These are phyloP conservation scores for Sclerurus mexicanus DNA, from an alignment of 2,113 vertebrate genomes.

Conservation along the genomic window DNA sequence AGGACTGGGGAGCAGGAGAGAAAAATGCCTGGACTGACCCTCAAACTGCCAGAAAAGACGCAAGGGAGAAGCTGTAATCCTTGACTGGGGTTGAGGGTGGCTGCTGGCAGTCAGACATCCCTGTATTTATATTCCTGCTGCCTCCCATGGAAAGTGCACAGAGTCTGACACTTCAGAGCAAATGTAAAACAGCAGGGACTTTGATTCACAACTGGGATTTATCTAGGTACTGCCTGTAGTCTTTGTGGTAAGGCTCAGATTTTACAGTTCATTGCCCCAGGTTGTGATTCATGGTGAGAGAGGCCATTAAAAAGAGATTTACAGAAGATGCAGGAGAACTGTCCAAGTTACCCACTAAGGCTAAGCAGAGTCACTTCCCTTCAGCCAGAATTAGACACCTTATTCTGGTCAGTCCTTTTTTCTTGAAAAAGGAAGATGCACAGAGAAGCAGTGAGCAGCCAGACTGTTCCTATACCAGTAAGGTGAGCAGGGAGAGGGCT, in stretches of 20 bases:
- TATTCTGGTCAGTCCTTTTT: neutral
- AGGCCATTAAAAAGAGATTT: conserved; percentile 33
- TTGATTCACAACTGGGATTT: conserved; percentile 19
- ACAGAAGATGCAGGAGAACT: neutral
- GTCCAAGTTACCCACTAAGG: neutral
- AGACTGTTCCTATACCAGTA: neutral
- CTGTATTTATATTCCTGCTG: neutral
- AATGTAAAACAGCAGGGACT: neutral
- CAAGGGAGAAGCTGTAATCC: neutral
- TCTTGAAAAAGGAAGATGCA: neutral
- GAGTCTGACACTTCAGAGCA: neutral
- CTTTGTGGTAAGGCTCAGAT: neutral
- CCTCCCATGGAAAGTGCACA: neutral
- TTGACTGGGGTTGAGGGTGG: neutral
- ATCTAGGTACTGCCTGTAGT: neutral
- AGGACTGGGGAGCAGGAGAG: neutral
- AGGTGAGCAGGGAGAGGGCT: neutral
- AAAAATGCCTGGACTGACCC: neutral
- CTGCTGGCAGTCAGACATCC: neutral
- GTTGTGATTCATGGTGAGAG: neutral
- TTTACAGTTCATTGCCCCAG: conserved; percentile 13
- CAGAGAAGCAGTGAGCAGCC: neutral
- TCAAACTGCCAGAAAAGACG: neutral
- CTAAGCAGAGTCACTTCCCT: neutral
- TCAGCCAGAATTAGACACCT: neutral